Percentiles rank a stretch among this genome's conserved stretches.
Conservation (phyloP, 2,888 invertebrate species). For the Epinotia bilunana region DNA sequence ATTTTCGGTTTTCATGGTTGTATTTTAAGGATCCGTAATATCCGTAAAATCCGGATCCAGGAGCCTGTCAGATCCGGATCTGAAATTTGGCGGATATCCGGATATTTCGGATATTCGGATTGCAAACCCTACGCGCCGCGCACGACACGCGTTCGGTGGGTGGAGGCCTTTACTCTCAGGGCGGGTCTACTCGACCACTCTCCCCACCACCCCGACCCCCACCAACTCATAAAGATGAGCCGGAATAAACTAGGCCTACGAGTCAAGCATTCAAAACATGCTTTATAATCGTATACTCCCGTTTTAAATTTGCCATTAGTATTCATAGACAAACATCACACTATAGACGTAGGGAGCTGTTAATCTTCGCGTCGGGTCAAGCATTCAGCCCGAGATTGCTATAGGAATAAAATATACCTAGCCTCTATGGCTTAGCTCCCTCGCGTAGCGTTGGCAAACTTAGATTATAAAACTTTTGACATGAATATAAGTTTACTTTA, state of each 20-base stretch:
- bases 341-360: slow-evolving; percentile 1
- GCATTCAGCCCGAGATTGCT: slow-evolving; percentile 8
- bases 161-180: too few species aligned
- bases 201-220: too few species aligned
- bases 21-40: too few species aligned
- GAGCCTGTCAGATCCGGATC: too few species aligned
- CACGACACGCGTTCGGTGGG: too few species aligned
- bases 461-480: slow-evolving; percentile 12
- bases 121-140: too few species aligned
- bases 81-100: too few species aligned
- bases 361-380: slow-evolving; percentile 10
- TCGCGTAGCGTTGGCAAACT: not conserved
- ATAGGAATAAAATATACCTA: slow-evolving; percentile 27
- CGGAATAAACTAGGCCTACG: not conserved
- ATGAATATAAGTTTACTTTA: slow-evolving; percentile 19
- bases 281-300: not conserved
- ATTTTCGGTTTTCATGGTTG: too few species aligned
- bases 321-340: slow-evolving; percentile 19
- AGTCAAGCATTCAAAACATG: not conserved
- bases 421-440: slow-evolving; percentile 10
- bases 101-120: too few species aligned
- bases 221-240: too few species aligned
- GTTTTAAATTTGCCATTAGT: slow-evolving; percentile 21
- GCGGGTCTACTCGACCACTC: too few species aligned
- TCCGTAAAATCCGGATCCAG: too few species aligned